Evolutionary conservation across 92 coral and sea anemone genomes (phyloP), one percentile per base, ranked within the genome.

Genomic region (Palythoa caribaeorum): DNA sequence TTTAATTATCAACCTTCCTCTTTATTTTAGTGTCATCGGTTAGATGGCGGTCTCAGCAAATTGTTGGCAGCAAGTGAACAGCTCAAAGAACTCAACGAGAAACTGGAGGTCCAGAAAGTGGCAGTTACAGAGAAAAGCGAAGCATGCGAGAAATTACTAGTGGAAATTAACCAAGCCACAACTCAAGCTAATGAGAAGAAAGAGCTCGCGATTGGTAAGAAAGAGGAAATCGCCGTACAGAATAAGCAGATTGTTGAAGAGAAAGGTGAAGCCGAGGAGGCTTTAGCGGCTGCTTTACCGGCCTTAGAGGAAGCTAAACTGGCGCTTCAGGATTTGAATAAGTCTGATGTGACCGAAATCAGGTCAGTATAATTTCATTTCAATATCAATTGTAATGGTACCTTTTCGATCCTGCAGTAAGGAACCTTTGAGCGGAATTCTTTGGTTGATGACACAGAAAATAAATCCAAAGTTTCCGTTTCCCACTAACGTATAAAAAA

Each of bases 331-430:
- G 99, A 95, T 85, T 84, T 97, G 63, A 96, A 97, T 77, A 97
- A 97, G 90, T 97, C 99, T 15, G 99, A 97, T 85, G 99, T 97
- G 73, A 97, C 99, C 65, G 99, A 97, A 65, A 97, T 97, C 90
- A 91, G 99, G 99, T 70, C 47, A 35, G 48, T 70, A 3, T 28
- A 68, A 2, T 68, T 20, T 35, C 20, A 2, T 20, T 20, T 4
- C 6, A n/a, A 21, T 8, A 35, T 59, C 13, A 11, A 13, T 13
- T 17, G 16, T 59, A 59, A 59, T 59, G 65, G 3, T 14, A 14
- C 14, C n/a, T 59, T 4, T 17, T 59, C 4, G 50, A 44, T 1
- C 50, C 50, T 44, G 7, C 50, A 2, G 1, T 44, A 4, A 2
- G 6, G 50, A 28, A 28, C 28, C 28, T 28, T 28, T 28, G 28